Evolutionary conservation across 2,113 vertebrate species (phyloP).

Genomic region (Sebastes schlegelii): DNA sequence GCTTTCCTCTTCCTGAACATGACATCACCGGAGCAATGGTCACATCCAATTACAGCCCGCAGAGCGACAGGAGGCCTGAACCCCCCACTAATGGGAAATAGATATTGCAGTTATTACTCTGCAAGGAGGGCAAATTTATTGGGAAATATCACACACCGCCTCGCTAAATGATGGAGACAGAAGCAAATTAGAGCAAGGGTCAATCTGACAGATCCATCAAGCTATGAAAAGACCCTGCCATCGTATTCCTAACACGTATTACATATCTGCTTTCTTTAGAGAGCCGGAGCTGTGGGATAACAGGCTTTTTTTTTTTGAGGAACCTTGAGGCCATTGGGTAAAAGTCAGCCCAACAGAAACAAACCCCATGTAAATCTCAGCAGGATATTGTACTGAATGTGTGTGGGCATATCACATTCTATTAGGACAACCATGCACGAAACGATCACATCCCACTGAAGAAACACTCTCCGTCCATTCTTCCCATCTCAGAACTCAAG

Average conservation of each 20-base stretch:
- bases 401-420: slow-evolving; percentile 67
- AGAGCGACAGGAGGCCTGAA: slow-evolving; percentile 60
- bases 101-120: slow-evolving; percentile 61
- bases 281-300: slow-evolving; percentile 37
- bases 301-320: slow-evolving; percentile 28
- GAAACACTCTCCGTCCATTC: slow-evolving; percentile 45
- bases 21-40: slow-evolving; percentile 68
- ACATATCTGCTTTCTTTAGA: slow-evolving; percentile 70
- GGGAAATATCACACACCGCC: slow-evolving; percentile 55
- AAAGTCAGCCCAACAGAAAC: slow-evolving; percentile 67
- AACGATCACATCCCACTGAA: slow-evolving; percentile 56
- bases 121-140: slow-evolving; percentile 55
- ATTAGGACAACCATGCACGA: slow-evolving; percentile 27
- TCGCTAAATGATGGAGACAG: slow-evolving; percentile 68
- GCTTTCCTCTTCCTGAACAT: slow-evolving; percentile 52
- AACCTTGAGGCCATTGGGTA: slow-evolving; percentile 42
- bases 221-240: slow-evolving; percentile 51
- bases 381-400: slow-evolving; percentile 65
- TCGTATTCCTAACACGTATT: slow-evolving; percentile 61
- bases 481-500: slow-evolving; percentile 29
- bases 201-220: slow-evolving; percentile 72
- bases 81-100: slow-evolving; percentile 66
- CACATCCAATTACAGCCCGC: slow-evolving; percentile 64
- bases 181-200: slow-evolving; percentile 72
- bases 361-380: slow-evolving; percentile 65